phyloP scores from a whole-genome alignment of 2,113 vertebrate genomes.

The Erpornis zantholeuca region DNA sequence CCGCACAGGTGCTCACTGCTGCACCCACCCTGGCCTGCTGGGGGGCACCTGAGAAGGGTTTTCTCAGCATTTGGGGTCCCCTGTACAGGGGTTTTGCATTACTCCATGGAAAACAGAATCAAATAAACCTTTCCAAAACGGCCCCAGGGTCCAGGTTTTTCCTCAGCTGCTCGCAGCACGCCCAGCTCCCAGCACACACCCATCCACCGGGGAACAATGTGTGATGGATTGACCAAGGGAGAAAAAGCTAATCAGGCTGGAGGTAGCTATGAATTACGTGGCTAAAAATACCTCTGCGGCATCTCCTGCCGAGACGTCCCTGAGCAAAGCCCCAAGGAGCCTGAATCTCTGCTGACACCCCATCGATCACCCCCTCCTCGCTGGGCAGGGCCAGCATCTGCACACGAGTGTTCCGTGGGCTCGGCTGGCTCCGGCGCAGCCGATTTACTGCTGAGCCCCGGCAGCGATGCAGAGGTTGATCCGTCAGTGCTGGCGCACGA shows the following conservation, averaged over 20 bases:
- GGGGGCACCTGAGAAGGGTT: not conserved
- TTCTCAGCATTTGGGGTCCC: not conserved
- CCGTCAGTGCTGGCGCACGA: not conserved
- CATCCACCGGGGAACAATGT: accelerated
- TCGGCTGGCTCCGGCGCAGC: not conserved
- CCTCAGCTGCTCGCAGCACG: not conserved
- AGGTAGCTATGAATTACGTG: not conserved
- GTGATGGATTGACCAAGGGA: not conserved
- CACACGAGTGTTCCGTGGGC: not conserved
- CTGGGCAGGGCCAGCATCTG: not conserved
- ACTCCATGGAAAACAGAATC: accelerated
- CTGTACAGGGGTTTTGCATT: not conserved
- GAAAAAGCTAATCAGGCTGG: not conserved
- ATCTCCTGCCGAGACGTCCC: not conserved
- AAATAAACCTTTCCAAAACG: not conserved
- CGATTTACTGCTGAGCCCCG: not conserved
- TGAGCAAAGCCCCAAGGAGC: not conserved
- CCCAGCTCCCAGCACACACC: not conserved
- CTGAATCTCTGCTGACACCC: not conserved
- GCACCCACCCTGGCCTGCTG: accelerated
- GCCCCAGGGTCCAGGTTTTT: not conserved
- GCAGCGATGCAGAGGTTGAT: not conserved
- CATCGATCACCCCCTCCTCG: not conserved
- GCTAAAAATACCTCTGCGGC: constrained; percentile 34
- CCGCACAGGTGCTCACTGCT: accelerated